phyloP scores from a whole-genome alignment of 2,888 invertebrate species.

The Limnephilus rhombicus region DNA sequence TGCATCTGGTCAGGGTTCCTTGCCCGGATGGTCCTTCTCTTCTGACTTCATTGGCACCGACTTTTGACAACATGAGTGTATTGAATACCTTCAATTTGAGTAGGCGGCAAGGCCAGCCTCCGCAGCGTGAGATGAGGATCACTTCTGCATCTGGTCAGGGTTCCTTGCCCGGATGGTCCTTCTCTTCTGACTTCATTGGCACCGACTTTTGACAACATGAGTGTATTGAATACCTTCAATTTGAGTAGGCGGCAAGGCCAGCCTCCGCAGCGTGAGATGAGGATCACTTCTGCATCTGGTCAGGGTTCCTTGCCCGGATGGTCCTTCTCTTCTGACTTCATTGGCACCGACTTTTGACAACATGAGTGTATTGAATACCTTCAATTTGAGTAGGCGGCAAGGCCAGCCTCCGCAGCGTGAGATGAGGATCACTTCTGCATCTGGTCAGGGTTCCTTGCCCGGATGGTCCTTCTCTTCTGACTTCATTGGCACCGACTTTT shows the following conservation, averaged over 20 bases:
- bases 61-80: too few relatives aligned
- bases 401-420: conserved; percentile 67
- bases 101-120: conserved; percentile 58
- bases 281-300: conserved; percentile 75
- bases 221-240: conserved; percentile 54
- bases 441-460: conserved; percentile 72
- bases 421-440: conserved; percentile 75
- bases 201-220: too few relatives aligned
- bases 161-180: conserved; percentile 69
- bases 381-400: conserved; percentile 62
- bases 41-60: conserved; percentile 31
- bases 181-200: conserved; percentile 53
- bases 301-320: conserved; percentile 71
- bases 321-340: conserved; percentile 56
- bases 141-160: conserved; percentile 73
- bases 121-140: conserved; percentile 72
- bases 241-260: conserved; percentile 61
- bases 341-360: too few relatives aligned
- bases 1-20: conserved; percentile 73
- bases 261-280: conserved; percentile 69
- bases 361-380: conserved; percentile 37
- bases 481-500: too few relatives aligned
- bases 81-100: conserved; percentile 59
- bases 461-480: conserved; percentile 64
- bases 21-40: conserved; percentile 68